Evolutionary conservation across 2,888 invertebrate genomes (phyloP).

Genomic region (Nephrotoma guestfalica): DNA sequence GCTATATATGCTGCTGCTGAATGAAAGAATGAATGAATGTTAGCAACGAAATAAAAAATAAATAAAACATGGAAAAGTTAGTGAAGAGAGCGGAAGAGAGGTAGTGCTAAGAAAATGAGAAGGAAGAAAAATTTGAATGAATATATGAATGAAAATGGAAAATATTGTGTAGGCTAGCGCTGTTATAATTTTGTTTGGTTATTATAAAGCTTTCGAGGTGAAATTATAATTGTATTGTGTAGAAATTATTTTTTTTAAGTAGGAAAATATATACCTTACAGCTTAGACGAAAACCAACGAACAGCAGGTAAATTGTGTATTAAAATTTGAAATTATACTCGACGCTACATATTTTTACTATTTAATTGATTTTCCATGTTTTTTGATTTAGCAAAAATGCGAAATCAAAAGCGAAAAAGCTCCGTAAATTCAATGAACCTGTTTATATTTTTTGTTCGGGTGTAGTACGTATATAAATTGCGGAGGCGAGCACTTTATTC

Average conservation of each 20-base stretch:
- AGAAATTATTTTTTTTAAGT: neutral
- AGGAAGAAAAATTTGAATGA: neutral
- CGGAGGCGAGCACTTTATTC: neutral
- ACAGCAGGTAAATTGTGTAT: neutral
- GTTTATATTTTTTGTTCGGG: neutral
- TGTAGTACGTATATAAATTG: neutral
- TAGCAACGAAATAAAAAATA: neutral
- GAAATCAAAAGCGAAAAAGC: neutral
- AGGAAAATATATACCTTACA: neutral
- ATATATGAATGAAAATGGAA: neutral
- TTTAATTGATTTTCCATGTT: neutral
- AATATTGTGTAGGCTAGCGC: neutral
- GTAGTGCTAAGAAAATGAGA: neutral
- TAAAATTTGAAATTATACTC: neutral
- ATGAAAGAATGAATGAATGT: neutral
- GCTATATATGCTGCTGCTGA: neutral
- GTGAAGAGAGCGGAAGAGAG: neutral
- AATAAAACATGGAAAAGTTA: neutral
- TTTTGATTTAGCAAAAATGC: neutral
- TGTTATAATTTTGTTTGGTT: neutral
- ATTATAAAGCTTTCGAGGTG: neutral
- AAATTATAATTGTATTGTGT: neutral
- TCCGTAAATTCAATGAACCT: neutral
- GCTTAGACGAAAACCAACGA: neutral
- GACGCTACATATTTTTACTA: neutral